phyloP scores from a whole-genome alignment of 2,113 vertebrate species.

The Varanus komodoensis region DNA sequence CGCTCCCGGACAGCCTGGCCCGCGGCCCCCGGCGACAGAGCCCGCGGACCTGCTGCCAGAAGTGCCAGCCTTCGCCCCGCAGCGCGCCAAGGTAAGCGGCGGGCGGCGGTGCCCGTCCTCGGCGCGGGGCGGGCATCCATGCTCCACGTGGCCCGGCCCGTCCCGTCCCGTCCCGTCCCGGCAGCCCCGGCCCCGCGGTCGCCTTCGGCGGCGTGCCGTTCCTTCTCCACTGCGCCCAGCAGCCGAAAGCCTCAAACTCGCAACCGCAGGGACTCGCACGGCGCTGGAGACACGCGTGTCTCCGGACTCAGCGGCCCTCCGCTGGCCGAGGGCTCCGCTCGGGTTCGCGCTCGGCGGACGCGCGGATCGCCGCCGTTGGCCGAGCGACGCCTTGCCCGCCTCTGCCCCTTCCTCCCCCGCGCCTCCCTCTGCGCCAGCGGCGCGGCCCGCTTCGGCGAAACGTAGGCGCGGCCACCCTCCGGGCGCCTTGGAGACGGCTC shows the following conservation, averaged over 20 bases:
- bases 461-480: too few relatives aligned
- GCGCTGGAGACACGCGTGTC: too few relatives aligned
- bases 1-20: neutral
- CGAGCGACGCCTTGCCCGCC: too few relatives aligned
- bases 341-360: neutral
- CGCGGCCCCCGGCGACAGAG: constrained; percentile 3
- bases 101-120: neutral
- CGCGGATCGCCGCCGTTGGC: neutral
- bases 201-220: too few relatives aligned
- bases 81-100: neutral
- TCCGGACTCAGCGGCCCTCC: too few relatives aligned
- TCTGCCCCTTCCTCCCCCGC: neutral
- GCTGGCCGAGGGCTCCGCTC: neutral
- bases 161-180: neutral
- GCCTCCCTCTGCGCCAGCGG: neutral
- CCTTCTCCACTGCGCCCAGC: too few relatives aligned
- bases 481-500: too few relatives aligned
- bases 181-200: too few relatives aligned
- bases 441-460: too few relatives aligned
- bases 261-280: too few relatives aligned
- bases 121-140: neutral
- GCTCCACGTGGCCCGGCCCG: neutral
- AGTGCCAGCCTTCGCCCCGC: neutral
- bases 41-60: neutral
- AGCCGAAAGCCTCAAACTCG: too few relatives aligned